Evolutionary conservation across 2,113 vertebrate species (phyloP).

Genomic region (Chionis minor): DNA sequence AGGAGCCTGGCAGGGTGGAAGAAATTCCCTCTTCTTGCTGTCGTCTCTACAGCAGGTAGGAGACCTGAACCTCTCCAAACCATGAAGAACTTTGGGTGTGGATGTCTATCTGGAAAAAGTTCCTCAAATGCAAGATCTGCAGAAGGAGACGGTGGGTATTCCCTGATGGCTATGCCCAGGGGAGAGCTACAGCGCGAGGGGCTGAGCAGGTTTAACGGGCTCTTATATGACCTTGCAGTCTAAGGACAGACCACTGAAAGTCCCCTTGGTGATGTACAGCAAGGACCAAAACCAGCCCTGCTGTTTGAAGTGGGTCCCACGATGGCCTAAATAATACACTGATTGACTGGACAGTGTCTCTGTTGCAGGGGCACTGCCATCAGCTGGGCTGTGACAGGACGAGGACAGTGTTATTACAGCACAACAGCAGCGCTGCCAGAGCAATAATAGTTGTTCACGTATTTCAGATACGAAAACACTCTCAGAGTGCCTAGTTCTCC

Average conservation of each 20-base stretch:
- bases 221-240: not conserved
- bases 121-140: not conserved
- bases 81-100: not conserved
- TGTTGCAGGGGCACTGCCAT: not conserved
- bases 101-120: not conserved
- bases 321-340: not conserved
- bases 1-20: not conserved
- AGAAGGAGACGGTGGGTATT: not conserved
- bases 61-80: not conserved
- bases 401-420: not conserved
- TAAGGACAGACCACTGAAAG: not conserved
- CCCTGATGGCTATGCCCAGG: not conserved
- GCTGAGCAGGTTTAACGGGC: too few species aligned
- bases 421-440: not conserved
- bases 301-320: not conserved
- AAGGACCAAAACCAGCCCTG: not conserved
- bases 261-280: not conserved
- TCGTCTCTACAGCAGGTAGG: not conserved
- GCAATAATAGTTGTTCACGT: not conserved
- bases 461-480: not conserved
- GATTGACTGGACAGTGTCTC: not conserved
- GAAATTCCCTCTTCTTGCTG: too few species aligned
- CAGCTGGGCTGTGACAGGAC: not conserved
- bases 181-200: not conserved
- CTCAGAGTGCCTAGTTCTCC: not conserved